phyloP scores from a whole-genome alignment of 2,888 invertebrate genomes.

The Drosophila dives region DNA sequence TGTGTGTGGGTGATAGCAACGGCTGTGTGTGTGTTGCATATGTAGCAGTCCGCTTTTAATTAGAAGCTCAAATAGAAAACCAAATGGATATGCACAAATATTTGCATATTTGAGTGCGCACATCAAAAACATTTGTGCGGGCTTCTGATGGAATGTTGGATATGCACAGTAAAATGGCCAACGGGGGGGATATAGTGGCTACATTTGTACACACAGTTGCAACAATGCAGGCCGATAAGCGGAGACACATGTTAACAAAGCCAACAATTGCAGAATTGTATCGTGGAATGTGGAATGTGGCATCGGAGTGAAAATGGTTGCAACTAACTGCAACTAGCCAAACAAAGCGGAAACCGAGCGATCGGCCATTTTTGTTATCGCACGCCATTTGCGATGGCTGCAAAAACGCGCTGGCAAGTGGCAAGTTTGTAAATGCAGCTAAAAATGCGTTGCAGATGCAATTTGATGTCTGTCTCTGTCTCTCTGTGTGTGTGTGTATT shows the following conservation, averaged over 20 bases:
- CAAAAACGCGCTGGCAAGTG: conserved; percentile 35
- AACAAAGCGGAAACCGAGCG: conserved; percentile 72
- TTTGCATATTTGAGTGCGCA: conserved; percentile 75
- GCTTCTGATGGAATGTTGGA: conserved; percentile 40
- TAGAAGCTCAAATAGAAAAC: conserved; percentile 56
- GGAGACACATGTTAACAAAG: conserved; percentile 80
- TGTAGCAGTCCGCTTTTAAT: conserved; percentile 66
- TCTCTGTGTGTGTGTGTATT: conserved; percentile 12
- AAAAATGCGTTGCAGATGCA: conserved; percentile 46
- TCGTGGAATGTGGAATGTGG: conserved; percentile 26
- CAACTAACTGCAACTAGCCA: conserved; percentile 63
- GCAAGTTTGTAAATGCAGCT: conserved; percentile 21
- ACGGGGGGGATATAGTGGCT: background rate
- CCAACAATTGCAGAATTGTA: conserved; percentile 50
- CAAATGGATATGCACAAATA: conserved; percentile 69
- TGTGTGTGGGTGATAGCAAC: background rate
- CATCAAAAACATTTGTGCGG: conserved; percentile 69
- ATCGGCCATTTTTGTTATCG: conserved; percentile 79
- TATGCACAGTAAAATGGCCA: background rate
- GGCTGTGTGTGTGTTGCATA: conserved; percentile 18
- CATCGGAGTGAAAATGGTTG: conserved; percentile 39
- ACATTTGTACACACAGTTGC: background rate
- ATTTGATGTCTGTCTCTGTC: conserved; percentile 11
- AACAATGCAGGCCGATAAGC: conserved; percentile 73
- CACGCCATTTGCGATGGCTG: conserved; percentile 68